phyloP scores from a whole-genome alignment of 2,113 vertebrate genomes.

The Corythoichthys haematopterus region DNA sequence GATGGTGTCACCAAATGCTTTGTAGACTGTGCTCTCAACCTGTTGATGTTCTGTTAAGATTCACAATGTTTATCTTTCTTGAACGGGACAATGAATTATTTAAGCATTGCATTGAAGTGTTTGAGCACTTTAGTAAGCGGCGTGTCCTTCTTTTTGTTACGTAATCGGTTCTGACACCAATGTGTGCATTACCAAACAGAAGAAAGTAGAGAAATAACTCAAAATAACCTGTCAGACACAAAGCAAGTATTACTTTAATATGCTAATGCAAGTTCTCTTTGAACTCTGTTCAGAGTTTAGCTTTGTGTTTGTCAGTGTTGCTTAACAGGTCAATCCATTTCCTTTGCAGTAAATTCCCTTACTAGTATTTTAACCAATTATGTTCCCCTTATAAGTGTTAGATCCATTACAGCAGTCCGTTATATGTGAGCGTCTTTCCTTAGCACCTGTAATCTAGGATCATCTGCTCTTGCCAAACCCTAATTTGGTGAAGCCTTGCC shows the following conservation, averaged over 20 bases:
- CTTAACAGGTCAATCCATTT: slow-evolving; percentile 16
- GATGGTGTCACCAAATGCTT: slow-evolving; percentile 36
- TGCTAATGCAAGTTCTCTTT: slow-evolving; percentile 1
- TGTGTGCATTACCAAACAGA: slow-evolving; percentile 16
- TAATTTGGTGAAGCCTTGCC: slow-evolving; percentile 12
- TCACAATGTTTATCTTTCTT: slow-evolving; percentile 11
- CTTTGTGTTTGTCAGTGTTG: slow-evolving; percentile 6
- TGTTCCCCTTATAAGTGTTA: neutral
- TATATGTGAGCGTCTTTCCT: slow-evolving; percentile 11
- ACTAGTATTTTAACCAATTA: neutral
- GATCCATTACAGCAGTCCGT: neutral
- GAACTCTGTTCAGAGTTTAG: neutral
- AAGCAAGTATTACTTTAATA: neutral
- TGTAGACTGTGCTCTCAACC: slow-evolving; percentile 30
- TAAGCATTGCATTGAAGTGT: slow-evolving; percentile 38
- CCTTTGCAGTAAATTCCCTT: neutral
- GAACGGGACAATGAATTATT: slow-evolving; percentile 36
- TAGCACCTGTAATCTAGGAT: slow-evolving; percentile 31
- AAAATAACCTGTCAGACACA: neutral
- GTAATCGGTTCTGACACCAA: slow-evolving; percentile 16
- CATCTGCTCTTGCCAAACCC: slow-evolving; percentile 28
- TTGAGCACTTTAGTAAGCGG: slow-evolving; percentile 25
- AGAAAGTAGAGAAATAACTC: neutral
- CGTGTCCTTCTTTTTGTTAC: slow-evolving; percentile 29
- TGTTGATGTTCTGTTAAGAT: slow-evolving; percentile 33